Evolutionary conservation across 30 jellyfish, hydroid and myxozoan species (phyloP).

Genomic region (Catostylus mosaicus): DNA sequence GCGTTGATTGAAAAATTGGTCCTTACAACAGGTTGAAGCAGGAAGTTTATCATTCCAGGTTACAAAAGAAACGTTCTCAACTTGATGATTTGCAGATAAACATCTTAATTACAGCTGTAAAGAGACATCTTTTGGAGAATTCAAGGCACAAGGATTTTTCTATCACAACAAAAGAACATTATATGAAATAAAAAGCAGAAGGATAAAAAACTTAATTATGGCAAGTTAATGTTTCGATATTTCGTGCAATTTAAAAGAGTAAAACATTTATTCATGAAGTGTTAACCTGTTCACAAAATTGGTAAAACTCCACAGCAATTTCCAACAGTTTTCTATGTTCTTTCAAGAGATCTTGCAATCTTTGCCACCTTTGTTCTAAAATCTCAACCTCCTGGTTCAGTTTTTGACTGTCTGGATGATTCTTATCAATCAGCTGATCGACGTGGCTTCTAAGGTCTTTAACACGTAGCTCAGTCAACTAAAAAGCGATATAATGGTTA

Average conservation of each 20-base stretch:
- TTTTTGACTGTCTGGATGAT: slow-evolving; percentile 76
- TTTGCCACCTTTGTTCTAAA: slow-evolving; percentile 83
- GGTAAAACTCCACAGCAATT: slow-evolving; percentile 84
- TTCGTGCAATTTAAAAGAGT: not conserved
- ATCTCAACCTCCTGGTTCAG: slow-evolving; percentile 46
- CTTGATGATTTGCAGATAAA: too few relatives aligned
- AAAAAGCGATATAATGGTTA: not conserved
- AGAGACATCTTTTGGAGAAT: too few relatives aligned
- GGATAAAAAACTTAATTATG: not conserved
- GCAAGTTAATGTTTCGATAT: not conserved
- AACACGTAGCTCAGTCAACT: slow-evolving; percentile 83
- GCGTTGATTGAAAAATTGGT: too few relatives aligned
- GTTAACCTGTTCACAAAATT: slow-evolving; percentile 92
- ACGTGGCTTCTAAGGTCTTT: slow-evolving; percentile 57
- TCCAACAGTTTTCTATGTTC: slow-evolving; percentile 78
- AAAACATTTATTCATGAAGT: not conserved
- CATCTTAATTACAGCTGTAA: too few relatives aligned
- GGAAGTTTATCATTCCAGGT: too few relatives aligned
- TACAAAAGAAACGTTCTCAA: too few relatives aligned
- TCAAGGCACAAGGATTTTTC: too few relatives aligned
- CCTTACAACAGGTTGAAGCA: too few relatives aligned
- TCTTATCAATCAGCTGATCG: slow-evolving; percentile 33
- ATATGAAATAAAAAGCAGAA: not conserved
- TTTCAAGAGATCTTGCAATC: slow-evolving; percentile 63
- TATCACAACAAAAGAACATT: too few relatives aligned